phyloP scores from a whole-genome alignment of 2,888 invertebrate genomes.

The Allygus modestus region DNA sequence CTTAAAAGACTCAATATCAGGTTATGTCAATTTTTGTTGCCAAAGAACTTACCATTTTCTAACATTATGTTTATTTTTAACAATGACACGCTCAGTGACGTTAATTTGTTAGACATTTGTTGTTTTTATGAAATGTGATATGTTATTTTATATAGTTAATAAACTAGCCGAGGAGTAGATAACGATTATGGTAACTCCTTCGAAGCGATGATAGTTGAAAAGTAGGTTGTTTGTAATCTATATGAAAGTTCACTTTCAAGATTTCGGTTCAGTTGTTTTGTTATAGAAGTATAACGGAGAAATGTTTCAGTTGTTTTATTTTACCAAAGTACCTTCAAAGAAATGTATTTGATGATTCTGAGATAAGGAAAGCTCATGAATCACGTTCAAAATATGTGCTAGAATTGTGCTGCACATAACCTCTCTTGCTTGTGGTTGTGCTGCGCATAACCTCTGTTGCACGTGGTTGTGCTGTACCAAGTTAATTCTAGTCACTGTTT shows the following conservation, averaged over 20 bases:
- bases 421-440: no score
- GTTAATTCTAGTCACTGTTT: constrained; percentile 25
- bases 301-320: not conserved
- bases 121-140: constrained; percentile 27
- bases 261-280: not conserved
- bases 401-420: no score
- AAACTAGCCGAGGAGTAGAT: not conserved
- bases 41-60: constrained; percentile 44
- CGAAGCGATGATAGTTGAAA: not conserved
- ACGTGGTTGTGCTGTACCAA: not conserved
- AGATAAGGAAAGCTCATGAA: no score
- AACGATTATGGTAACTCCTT: not conserved
- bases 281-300: no score
- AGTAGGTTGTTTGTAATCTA: constrained; percentile 18
- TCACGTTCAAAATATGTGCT: no score
- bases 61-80: not conserved
- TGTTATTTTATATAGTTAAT: not conserved
- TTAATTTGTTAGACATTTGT: not conserved
- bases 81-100: not conserved
- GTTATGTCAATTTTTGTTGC: constrained; percentile 39
- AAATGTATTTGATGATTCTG: not conserved
- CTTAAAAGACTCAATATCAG: constrained; percentile 16
- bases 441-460: no score
- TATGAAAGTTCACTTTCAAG: not conserved
- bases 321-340: not conserved